Base-by-base conservation (phyloP, 2,888 invertebrate species). In the Chrysotoxum bicinctum region DNA sequence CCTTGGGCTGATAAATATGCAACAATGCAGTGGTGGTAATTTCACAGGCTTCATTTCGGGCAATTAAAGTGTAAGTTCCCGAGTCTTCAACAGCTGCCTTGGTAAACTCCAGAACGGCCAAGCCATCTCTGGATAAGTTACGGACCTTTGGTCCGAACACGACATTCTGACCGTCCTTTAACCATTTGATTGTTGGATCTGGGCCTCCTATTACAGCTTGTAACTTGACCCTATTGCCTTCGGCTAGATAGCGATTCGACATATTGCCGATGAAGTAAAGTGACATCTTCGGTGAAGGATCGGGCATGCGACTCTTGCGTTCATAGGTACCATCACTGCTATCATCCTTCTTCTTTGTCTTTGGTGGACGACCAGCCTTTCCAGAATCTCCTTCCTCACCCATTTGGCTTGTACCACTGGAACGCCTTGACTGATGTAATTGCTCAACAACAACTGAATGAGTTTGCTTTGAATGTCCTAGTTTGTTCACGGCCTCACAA, bases 21-120 rank as follows among this genome's bases (percentile, higher is more conserved):
- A 97, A 91, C 87, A 94, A 93, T 12, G 96, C 96, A n/a, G 95
- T 94, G 12, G 95, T 95, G 35, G 93, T 93, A 4, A 95, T 93
- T 77, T 94, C 93, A 30, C 97, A 97, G 88, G 95, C 94, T 82
- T 94, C 93, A 90, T 97, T 97, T 87, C 93, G 94, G 14, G 96
- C 97, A 0, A 95, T 92, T 88, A 97, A 97, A 7, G 94, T 94
- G 89, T 97, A 97, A 88, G 95, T 95, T n/a, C 96, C 97, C 1
- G 95, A 94, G 91, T 97, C 97, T 75, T 93, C 94, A 0, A 94
- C 93, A 10, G 93, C 92, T 0, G 95, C 95, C 87, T 95, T 94
- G 12, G 94, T 89, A 23, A 97, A 94, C 91, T 97, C 97, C 84
- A 97, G 90, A 40, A 95, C 95, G 1, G 96, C 95, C 75, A 96